Evolutionary conservation across 30 jellyfish, hydroid and myxozoan genomes (phyloP), one percentile per base, ranked within the genome.

Genomic region (Chironex yamaguchii): DNA sequence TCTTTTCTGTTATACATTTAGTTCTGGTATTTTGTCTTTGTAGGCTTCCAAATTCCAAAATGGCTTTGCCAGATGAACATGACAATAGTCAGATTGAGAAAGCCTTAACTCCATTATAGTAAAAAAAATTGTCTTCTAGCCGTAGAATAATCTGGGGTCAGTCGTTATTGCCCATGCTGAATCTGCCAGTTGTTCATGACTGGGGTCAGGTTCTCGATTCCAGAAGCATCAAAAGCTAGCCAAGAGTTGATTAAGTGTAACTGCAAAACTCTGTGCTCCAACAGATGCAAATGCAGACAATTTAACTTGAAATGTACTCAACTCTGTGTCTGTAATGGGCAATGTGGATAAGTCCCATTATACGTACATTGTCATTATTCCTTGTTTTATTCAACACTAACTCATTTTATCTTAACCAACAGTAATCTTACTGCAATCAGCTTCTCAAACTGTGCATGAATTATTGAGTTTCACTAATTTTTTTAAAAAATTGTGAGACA

Each of bases 211-310:
- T 4, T 22, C 0, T 12, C 0, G 32, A 34, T 82, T 9, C 87
- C 88, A 1, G 87, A 82, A 33, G 93, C 93, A 11, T 54, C 80
- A 17, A 69, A 82, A 48, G 88, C 93, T 1, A 67, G 93, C 87
- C 79, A 67, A 14, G 93, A 82, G 76, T 76, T 82, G 11, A n/a
- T 82, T 33, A 50, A 69, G 34, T 82, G 93, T 51, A 80, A 86
- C 25, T 82, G 93, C 80, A 82, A 32, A 54, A 48, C 1, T 9
- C 23, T 2, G 34, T 82, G 93, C 28, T 17, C 79, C 21, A 24
- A 49, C 0, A 26, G 88, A 50, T 82, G 93, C 67, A 82, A 69
- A 52, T 68, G 91, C 74, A 36, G 76, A 27, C 78, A 81, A 64
- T 75, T 50, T 75, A 76, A 31, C 6, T 51, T 49, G 20, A 76